Evolutionary conservation across 2,113 vertebrate genomes (phyloP).

Genomic region (Variabilichromis moorii): DNA sequence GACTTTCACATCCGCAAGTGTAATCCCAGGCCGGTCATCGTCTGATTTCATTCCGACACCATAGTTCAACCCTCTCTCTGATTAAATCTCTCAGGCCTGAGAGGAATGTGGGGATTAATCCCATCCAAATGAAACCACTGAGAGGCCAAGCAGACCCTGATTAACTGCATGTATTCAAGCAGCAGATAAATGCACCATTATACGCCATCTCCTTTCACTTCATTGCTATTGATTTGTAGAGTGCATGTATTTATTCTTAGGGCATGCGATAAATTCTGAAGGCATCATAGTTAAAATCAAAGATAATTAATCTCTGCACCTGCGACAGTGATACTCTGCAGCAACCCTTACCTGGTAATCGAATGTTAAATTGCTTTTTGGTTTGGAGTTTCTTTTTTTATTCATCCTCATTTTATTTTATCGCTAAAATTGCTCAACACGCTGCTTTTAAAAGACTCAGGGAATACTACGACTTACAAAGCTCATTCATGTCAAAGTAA

Average conservation of each 20-base stretch:
- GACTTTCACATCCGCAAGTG: conserved; percentile 13
- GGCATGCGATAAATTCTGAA: conserved; percentile 1
- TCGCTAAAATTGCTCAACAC: not conserved
- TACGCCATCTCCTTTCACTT: conserved; percentile 30
- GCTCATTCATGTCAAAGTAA: not conserved
- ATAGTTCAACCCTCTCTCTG: conserved; percentile 34
- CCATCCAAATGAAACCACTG: conserved; percentile 50
- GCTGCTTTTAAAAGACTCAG: not conserved
- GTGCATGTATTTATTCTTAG: conserved; percentile 39
- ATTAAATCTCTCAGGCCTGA: conserved; percentile 47
- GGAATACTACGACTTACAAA: not conserved
- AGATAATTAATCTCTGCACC: not conserved
- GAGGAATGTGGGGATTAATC: conserved; percentile 50
- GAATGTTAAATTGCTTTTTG: not conserved
- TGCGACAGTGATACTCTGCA: not conserved
- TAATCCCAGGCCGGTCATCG: conserved; percentile 52
- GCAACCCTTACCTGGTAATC: not conserved
- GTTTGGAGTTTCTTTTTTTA: not conserved
- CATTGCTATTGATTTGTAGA: conserved; percentile 56
- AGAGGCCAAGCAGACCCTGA: conserved; percentile 48
- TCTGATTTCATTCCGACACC: conserved; percentile 21
- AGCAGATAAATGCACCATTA: conserved; percentile 42
- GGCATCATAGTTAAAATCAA: not conserved
- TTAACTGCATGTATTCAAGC: conserved; percentile 44
- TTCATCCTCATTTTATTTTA: not conserved